Evolutionary conservation across 2,888 invertebrate species (phyloP).

Genomic region (Strigamia transsilvanica): DNA sequence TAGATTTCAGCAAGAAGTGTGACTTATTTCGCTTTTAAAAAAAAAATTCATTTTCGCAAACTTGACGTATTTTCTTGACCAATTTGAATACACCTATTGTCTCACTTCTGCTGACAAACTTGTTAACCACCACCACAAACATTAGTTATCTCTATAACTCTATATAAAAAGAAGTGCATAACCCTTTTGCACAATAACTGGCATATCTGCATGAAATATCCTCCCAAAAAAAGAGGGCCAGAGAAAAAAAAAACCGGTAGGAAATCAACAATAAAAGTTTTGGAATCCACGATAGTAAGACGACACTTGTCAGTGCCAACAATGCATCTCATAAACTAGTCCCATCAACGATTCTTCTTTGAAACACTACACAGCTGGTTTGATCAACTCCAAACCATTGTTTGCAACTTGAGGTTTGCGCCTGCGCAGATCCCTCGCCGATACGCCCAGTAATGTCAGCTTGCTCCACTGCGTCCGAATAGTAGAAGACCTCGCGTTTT

Average conservation of each 20-base stretch:
- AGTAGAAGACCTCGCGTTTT: conserved; percentile 5
- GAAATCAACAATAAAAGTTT: neutral
- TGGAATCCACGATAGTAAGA: neutral
- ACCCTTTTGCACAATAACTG: no score
- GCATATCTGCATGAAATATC: no score
- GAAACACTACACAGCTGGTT: conserved; percentile 44
- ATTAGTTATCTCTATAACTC: no score
- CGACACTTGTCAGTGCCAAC: conserved; percentile 45
- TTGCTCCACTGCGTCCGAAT: conserved; percentile 27
- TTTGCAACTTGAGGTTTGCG: conserved; percentile 38
- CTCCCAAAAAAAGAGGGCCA: no score
- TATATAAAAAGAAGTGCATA: no score
- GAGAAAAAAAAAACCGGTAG: neutral
- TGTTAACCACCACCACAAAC: no score
- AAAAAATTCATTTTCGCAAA: no score
- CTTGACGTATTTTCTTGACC: no score
- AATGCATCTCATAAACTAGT: conserved; percentile 37
- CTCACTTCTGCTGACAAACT: no score
- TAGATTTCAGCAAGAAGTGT: no score
- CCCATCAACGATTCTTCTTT: conserved; percentile 40
- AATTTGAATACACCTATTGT: no score
- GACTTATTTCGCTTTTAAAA: no score
- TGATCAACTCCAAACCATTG: conserved; percentile 34
- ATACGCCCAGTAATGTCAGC: conserved; percentile 30
- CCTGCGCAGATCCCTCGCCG: conserved; percentile 38